Conservation (phyloP, 2,888 invertebrate species). For the Ecliptopera silaceata region DNA sequence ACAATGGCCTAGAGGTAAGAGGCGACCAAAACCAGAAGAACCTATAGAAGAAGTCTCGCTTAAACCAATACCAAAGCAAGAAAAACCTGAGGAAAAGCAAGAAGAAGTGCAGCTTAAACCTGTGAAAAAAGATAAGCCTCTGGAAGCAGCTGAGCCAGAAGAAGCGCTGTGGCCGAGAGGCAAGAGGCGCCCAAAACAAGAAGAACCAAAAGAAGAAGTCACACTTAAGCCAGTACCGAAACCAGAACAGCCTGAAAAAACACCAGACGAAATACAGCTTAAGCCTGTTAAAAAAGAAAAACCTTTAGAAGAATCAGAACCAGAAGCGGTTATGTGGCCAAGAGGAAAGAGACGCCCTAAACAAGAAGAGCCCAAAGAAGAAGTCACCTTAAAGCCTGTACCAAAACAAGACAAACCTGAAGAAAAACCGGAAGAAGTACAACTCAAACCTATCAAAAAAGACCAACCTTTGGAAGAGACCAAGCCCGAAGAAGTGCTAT, state of each 20-base stretch:
- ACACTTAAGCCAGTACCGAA: conserved; percentile 60
- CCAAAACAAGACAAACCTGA: conserved; percentile 47
- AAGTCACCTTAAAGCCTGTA: conserved; percentile 56
- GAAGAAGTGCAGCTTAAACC: conserved; percentile 41
- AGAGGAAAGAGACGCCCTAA: conserved; percentile 60
- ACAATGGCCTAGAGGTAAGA: conserved; percentile 51
- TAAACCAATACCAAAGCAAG: conserved; percentile 58
- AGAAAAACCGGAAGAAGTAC: conserved; percentile 68
- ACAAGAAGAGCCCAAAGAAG: conserved; percentile 64
- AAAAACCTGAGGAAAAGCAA: conserved; percentile 57
- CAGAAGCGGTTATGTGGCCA: conserved; percentile 57
- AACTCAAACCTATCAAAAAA: conserved; percentile 44
- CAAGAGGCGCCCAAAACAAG: conserved; percentile 15
- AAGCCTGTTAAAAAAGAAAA: conserved; percentile 41
- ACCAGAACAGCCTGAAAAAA: conserved; percentile 42
- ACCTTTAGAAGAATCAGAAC: conserved; percentile 54
- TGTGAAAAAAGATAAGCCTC: conserved; percentile 41
- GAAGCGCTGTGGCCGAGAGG: conserved; percentile 17
- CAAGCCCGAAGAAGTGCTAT: conserved; percentile 58
- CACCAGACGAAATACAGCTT: conserved; percentile 30
- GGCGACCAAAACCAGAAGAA: conserved; percentile 45
- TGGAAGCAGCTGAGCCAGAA: conserved; percentile 53
- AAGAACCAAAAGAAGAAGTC: conserved; percentile 26
- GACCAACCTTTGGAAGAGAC: conserved; percentile 50
- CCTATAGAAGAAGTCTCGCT: conserved; percentile 56